Percentiles rank a stretch among this genome's conserved stretches.
Evolutionary conservation across 2,888 invertebrate species (phyloP).

Genomic region (Dastarcus helophoroides): DNA sequence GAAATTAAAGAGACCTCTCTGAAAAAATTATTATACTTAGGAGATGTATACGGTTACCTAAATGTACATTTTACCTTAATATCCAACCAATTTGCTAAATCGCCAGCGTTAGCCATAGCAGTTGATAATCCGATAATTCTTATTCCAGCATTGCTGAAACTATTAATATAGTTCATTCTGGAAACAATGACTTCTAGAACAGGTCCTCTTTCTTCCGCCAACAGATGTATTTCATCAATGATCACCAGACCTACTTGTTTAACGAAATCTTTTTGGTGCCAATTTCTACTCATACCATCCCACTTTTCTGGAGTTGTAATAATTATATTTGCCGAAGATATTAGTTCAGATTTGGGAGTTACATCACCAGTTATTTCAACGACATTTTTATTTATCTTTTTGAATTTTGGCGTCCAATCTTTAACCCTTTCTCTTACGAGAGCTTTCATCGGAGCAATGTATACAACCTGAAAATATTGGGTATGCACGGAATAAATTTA

Average conservation of each 20-base stretch:
- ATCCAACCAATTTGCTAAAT: slow-evolving; percentile 95
- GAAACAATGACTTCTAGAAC: slow-evolving; percentile 97
- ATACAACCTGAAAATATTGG: slow-evolving; percentile 70
- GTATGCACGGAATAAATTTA: too few relatives aligned
- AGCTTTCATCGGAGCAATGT: slow-evolving; percentile 97
- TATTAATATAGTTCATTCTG: slow-evolving; percentile 89
- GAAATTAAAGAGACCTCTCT: slow-evolving; percentile 93
- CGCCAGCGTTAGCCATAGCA: slow-evolving; percentile 93
- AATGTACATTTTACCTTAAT: slow-evolving; percentile 34
- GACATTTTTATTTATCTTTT: slow-evolving; percentile 64
- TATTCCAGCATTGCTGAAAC: slow-evolving; percentile 70
- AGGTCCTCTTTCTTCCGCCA: slow-evolving; percentile 83
- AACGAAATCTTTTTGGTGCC: slow-evolving; percentile 95
- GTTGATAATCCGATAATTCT: slow-evolving; percentile 94
- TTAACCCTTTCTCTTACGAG: slow-evolving; percentile 90
- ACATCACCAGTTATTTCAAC: slow-evolving; percentile 94
- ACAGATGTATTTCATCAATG: slow-evolving; percentile 96
- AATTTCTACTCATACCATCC: slow-evolving; percentile 97
- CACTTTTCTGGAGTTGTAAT: slow-evolving; percentile 99
- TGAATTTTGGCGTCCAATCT: slow-evolving; percentile 83
- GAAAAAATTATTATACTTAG: slow-evolving; percentile 11
- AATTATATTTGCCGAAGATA: slow-evolving; percentile 79
- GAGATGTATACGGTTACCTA: slow-evolving; percentile 1
- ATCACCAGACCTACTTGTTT: slow-evolving; percentile 81
- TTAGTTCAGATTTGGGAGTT: slow-evolving; percentile 74